Base-by-base conservation (phyloP, 2,888 invertebrate species). In the Oligia fasciuncula region DNA sequence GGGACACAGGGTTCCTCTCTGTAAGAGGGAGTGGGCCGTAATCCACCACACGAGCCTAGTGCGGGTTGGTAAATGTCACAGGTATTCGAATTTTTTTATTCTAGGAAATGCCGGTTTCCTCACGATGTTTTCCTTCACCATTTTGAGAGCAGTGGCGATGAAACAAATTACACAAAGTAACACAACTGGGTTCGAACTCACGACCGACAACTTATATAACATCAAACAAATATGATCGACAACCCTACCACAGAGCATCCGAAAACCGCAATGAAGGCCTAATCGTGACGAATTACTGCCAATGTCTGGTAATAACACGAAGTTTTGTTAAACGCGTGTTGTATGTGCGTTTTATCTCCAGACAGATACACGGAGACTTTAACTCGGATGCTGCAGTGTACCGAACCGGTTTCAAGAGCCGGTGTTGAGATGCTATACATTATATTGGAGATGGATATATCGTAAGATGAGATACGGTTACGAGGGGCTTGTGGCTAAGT, bases 231-330 rank as follows among this genome's bases (percentile, higher is more conserved):
- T 62, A 35, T 35, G 23, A 17, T 4, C 66, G 88, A 6, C 90
- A 89, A 14, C 89, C 89, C 86, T 89, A 29, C 13, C 5, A 1
- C 19, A 6, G 54, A 57, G 74, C 77, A 73, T 78, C 78, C 83
- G n/a, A 84, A 89, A 89, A 86, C 89, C 89, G 76, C 89, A 89
- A 71, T 67, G 54, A 74, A 84, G 54, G 83, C 68, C 74, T 81
- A 89, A 87, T 90, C 87, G 82, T 85, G 86, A 83, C 86, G 90
- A 86, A 89, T 89, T 89, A 85, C 84, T 69, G 43, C 69, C 81
- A 63, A 76, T 73, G 69, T 68, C 67, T n/a, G 13, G 85, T 86
- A 89, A 88, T 80, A 78, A 73, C 77, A 43, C 51, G 49, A 78
- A 87, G 76, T 87, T 89, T 87, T 79, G 83, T 85, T 84, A 76